Conservation (phyloP, 2,888 invertebrate genomes). For the Tholera decimalis region DNA sequence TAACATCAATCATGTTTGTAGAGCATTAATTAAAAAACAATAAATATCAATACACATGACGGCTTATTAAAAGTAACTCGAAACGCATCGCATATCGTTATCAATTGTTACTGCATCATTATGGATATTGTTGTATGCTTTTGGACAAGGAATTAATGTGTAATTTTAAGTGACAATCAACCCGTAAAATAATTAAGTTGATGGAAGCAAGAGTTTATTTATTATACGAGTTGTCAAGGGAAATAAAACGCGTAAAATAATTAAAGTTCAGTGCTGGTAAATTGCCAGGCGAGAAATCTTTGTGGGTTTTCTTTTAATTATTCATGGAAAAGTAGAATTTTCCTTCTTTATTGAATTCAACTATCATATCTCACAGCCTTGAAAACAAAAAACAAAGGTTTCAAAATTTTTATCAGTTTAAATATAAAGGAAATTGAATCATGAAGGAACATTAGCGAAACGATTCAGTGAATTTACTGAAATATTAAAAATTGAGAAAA, state of each 20-base stretch:
- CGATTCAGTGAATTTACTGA: neutral
- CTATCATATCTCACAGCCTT: neutral
- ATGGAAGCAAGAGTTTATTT: neutral
- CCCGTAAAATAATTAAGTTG: neutral
- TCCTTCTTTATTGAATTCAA: too few species aligned
- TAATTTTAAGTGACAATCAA: neutral
- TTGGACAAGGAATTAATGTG: neutral
- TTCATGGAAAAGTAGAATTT: neutral
- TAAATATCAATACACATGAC: conserved; percentile 52
- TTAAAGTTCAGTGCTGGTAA: too few species aligned
- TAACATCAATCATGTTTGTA: conserved; percentile 63
- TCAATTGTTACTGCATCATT: neutral
- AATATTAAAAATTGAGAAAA: neutral
- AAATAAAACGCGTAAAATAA: neutral
- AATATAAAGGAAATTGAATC: neutral
- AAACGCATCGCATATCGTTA: neutral
- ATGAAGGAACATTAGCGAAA: neutral
- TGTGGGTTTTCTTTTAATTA: too few species aligned
- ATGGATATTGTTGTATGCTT: neutral
- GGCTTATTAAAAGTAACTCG: conserved; percentile 24
- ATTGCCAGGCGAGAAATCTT: too few species aligned
- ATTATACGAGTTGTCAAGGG: neutral
- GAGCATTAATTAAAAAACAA: conserved; percentile 67
- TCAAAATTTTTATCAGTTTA: neutral
- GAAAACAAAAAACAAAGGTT: neutral